These are phyloP conservation scores for Drosophila buzzatii DNA, from an alignment of 2,888 invertebrate species.

Conservation along the genomic window DNA sequence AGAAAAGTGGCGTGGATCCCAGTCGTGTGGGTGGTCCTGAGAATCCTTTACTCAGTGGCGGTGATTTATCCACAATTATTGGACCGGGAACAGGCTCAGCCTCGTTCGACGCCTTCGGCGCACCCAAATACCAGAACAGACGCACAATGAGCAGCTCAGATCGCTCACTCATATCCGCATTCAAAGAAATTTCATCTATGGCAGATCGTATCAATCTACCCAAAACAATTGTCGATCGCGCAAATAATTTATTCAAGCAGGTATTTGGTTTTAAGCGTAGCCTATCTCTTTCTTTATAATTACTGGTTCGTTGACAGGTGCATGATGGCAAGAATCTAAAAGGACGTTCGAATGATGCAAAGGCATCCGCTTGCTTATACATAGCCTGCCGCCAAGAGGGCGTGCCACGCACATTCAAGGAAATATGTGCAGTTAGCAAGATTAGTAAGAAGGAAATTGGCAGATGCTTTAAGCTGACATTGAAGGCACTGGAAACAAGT, in stretches of 20 bases:
- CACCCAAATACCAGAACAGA: slow-evolving; percentile 91
- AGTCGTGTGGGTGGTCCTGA: slow-evolving; percentile 99
- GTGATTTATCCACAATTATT: slow-evolving; percentile 98
- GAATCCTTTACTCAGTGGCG: slow-evolving; percentile 97
- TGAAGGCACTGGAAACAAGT: slow-evolving; percentile 97
- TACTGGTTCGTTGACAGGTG: slow-evolving; percentile 85
- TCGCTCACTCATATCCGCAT: slow-evolving; percentile 97
- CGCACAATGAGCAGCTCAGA: slow-evolving; percentile 97
- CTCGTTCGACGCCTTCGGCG: slow-evolving; percentile 95
- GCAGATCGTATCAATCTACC: slow-evolving; percentile 98
- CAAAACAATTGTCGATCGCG: slow-evolving; percentile 98
- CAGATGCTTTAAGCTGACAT: slow-evolving; percentile 97
- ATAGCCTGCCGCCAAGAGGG: slow-evolving; percentile 99
- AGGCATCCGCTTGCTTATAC: slow-evolving; percentile 99
- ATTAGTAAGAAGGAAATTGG: slow-evolving; percentile 99
- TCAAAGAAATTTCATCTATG: slow-evolving; percentile 99
- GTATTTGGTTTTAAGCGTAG: slow-evolving; percentile 80
- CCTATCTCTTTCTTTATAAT: neutral
- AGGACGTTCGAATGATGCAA: slow-evolving; percentile 98
- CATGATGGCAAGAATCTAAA: slow-evolving; percentile 98
- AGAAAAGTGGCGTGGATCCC: slow-evolving; percentile 98
- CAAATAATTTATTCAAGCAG: slow-evolving; percentile 98
- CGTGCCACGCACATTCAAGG: slow-evolving; percentile 99
- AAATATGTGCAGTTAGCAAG: slow-evolving; percentile 99
- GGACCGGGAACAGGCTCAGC: slow-evolving; percentile 91